Conservation (phyloP, 92 coral and sea anemone genomes). For the Porites rus region DNA sequence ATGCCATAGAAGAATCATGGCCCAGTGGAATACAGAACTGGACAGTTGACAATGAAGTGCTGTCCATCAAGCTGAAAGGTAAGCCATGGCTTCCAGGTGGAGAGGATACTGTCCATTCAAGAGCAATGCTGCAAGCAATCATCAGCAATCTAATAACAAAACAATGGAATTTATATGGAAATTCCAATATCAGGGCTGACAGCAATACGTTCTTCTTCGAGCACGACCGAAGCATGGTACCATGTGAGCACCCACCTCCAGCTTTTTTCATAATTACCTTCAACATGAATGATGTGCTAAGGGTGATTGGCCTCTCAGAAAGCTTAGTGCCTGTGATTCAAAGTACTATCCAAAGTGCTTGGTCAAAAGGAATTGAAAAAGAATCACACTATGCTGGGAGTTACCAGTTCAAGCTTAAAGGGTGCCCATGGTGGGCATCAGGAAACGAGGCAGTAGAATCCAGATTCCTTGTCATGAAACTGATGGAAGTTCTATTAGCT, state of each 20-base stretch:
- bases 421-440: conserved; percentile 78
- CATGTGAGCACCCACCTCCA: background rate
- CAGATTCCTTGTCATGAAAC: conserved; percentile 58
- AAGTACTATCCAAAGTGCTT: conserved; percentile 31
- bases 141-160: background rate
- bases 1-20: conserved; percentile 54
- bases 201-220: conserved; percentile 67
- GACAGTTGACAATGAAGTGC: conserved; percentile 25
- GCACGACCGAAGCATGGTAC: conserved; percentile 41
- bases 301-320: conserved; percentile 59
- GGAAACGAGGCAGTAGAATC: conserved; percentile 74
- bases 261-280: conserved; percentile 45
- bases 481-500: conserved; percentile 71
- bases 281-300: conserved; percentile 46
- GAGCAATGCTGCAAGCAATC: conserved; percentile 48
- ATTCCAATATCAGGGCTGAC: conserved; percentile 11
- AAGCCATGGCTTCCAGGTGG: conserved; percentile 68
- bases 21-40: conserved; percentile 55
- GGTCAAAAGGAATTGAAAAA: conserved; percentile 59
- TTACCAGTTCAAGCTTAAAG: conserved; percentile 74
- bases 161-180: conserved; percentile 24
- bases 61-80: conserved; percentile 59
- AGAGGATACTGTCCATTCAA: conserved; percentile 44
- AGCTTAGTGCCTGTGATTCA: conserved; percentile 47
- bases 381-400: conserved; percentile 53